Evolutionary conservation across 1,140 invertebrate species (phyloP), one percentile per base, ranked within the genome.

Genomic region (Aporrectodea caliginosa): DNA sequence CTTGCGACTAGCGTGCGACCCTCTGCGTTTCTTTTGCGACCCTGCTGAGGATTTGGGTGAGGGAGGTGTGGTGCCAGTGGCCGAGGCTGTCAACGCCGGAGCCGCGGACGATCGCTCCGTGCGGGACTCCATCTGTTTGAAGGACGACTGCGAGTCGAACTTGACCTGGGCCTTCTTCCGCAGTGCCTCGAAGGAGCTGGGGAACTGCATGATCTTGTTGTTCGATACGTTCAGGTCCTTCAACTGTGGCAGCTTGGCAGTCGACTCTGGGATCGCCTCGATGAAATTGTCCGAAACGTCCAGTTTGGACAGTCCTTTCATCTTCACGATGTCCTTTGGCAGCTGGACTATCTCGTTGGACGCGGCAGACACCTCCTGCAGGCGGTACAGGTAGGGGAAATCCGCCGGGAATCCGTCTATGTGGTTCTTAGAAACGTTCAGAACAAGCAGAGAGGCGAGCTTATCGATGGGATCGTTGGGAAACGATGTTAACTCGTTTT

Each of bases 341-440:
- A 58, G 43, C 22, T 58, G 43, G 43, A 58, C 43, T 6, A 58
- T 58, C 22, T 58, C 43, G 43, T 58, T 58, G 6, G 43, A 58
- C 6, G 43, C 43, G 43, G 22, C 43, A 22, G 6, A 12, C 43
- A 58, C 43, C 43, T 58, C 43, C 43, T 58, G 6, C 43, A 58
- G 22, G 22, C 43, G 43, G 43, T 58, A 58, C 43, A 58, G 43
- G 43, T 58, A 58, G 43, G 43, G 43, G 22, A 58, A 58, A 22
- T 58, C 43, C 43, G 43, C 22, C 16, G 87, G 85, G 81, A 88
- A 85, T 12, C 78, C 72, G 75, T 86, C 84, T 32, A 88, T 87
- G 70, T 85, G 84, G 78, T 88, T 88, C 58, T 85, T 78, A 32
- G 84, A 84, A 0, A 87, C 79, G 74, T 87, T 82, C 33, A 88